Base-by-base conservation (phyloP, 2,888 invertebrate species). In the Aleiodes testaceus region DNA sequence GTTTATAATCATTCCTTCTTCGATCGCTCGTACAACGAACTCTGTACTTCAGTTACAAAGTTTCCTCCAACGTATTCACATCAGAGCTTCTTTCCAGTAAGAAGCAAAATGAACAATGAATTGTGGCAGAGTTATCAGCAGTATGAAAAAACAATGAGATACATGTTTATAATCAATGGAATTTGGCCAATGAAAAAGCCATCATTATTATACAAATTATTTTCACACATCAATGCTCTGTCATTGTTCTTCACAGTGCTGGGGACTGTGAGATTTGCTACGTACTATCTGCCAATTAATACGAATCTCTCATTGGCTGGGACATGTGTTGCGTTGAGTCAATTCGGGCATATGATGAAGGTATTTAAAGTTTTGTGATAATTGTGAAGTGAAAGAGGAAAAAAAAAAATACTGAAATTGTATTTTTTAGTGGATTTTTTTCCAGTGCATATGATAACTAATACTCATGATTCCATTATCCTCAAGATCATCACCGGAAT, bases 221-320 rank as follows among this genome's bases (percentile, higher is more conserved):
- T 64, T 11, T 52, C 55, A 14, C 42, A 66, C 45, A 22, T 61
- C 14, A 66, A 63, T 52, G n/a, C 11, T 1, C 7, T 72, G 0
- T 59, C 67, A 0, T 65, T 47, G 5, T 4, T 45, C 3, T 1
- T 66, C 11, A 64, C 65, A 18, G 53, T 30, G 5, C 63, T 18
- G 3, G 72, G 72, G 0, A 20, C 75, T 55, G n/a, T 75, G 1
- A 66, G 59, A n/a, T 78, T 77, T 45, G 74, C 72, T 42, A 4
- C 69, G 2, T 61, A 59, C 1, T 44, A 76, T 44, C 55, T 26
- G 3, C 6, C 36, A 36, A 36, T 52, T 6, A 74, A 74, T 45
- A 72, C 78, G 3, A 64, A 52, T 52, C 47, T 75, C 3, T 26
- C 77, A 4, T 64, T 75, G 9, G 73, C 65, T n/a, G 72, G 73